These are phyloP conservation scores for Drosophila tripunctata DNA, from an alignment of 2,888 invertebrate species.

Conservation along the genomic window DNA sequence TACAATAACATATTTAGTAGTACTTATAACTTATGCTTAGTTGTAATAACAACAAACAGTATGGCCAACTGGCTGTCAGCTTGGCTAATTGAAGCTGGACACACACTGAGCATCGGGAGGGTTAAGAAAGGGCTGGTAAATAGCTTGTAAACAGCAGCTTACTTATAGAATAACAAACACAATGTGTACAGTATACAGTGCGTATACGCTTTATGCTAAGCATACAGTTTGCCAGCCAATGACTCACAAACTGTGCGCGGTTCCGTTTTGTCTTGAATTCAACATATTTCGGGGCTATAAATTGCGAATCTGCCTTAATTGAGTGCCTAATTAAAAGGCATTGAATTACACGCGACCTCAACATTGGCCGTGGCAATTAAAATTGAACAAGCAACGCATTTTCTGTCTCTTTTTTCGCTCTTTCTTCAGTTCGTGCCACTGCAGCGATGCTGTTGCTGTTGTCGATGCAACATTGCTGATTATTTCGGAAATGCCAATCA, in stretches of 20 bases:
- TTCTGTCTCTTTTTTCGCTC: conserved; percentile 32
- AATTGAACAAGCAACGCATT: conserved; percentile 73
- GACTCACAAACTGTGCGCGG: conserved; percentile 31
- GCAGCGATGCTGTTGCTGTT: conserved; percentile 5
- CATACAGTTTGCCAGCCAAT: conserved; percentile 16
- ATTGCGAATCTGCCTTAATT: conserved; percentile 68
- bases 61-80: conserved; percentile 50
- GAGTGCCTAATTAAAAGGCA: conserved; percentile 75
- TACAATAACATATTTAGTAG: neutral
- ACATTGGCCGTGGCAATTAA: conserved; percentile 70
- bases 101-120: conserved; percentile 34
- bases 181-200: conserved; percentile 16
- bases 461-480: conserved; percentile 67
- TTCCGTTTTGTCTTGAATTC: conserved; percentile 20
- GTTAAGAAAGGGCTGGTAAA: neutral
- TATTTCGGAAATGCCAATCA: conserved; percentile 79
- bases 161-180: neutral
- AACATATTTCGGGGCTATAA: conserved; percentile 13
- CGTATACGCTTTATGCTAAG: conserved; percentile 36
- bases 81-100: conserved; percentile 66
- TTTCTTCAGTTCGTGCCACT: neutral
- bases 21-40: conserved; percentile 4
- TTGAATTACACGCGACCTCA: conserved; percentile 69
- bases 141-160: conserved; percentile 13
- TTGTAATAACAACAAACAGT: conserved; percentile 36